Evolutionary conservation across 2,113 vertebrate species (phyloP).

Genomic region (Cygnus atratus): DNA sequence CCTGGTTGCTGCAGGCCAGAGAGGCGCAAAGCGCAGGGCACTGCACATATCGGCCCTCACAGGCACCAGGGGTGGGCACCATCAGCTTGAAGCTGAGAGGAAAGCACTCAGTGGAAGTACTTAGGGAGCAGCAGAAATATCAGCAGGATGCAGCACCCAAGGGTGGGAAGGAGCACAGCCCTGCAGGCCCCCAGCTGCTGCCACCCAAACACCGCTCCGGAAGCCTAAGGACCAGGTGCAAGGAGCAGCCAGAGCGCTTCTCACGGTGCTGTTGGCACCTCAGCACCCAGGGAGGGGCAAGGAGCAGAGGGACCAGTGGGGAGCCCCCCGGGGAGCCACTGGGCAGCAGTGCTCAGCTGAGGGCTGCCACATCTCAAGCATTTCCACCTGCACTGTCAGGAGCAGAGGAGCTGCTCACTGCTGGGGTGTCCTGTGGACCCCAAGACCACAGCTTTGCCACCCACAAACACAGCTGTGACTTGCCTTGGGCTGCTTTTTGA

Average conservation of each 20-base stretch:
- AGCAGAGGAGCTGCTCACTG: not conserved
- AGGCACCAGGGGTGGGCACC: no score
- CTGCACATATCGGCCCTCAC: no score
- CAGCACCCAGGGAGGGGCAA: accelerated
- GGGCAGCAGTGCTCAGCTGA: not conserved
- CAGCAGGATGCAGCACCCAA: no score
- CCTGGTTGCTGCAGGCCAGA: no score
- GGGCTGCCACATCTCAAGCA: accelerated
- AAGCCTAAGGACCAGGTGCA: accelerated
- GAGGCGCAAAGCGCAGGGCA: no score
- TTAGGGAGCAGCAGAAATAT: not conserved
- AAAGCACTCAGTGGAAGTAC: not conserved
- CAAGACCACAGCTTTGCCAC: not conserved
- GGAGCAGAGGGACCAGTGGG: not conserved
- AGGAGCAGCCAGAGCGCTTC: not conserved
- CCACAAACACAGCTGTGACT: not conserved
- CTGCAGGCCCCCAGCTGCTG: not conserved
- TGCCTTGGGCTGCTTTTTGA: not conserved
- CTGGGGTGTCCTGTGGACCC: not conserved
- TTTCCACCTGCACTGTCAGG: accelerated
- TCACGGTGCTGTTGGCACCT: not conserved
- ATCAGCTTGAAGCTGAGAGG: not conserved
- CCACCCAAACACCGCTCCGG: not conserved
- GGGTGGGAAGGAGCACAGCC: no score
- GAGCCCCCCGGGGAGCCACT: not conserved